Conservation (phyloP, 1,140 invertebrate genomes). For the Druon quercuslanigerum region DNA sequence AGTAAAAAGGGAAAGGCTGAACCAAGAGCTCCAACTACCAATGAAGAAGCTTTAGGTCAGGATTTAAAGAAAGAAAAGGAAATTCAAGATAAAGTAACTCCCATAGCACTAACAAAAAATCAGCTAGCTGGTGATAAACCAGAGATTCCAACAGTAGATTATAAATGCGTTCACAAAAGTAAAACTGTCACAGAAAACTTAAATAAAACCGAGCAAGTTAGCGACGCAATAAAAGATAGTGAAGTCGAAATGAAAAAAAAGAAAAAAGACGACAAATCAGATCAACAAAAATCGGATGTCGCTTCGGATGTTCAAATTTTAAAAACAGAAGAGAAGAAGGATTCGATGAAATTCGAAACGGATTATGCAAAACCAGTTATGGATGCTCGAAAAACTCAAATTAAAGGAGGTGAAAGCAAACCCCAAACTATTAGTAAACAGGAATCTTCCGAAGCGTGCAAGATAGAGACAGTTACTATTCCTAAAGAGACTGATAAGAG, state of each 20-base stretch:
- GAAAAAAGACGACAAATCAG: slow-evolving; percentile 30
- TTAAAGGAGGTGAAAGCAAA: slow-evolving; percentile 5
- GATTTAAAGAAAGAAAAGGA: slow-evolving; percentile 1
- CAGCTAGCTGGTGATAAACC: slow-evolving; percentile 29
- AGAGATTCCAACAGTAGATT: not conserved
- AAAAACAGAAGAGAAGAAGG: not conserved
- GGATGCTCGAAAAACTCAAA: slow-evolving; percentile 13
- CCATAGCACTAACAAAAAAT: not conserved
- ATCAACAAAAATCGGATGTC: not conserved
- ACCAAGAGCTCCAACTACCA: not conserved
- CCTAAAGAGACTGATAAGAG: not conserved
- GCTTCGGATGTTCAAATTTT: not conserved
- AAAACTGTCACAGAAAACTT: not conserved
- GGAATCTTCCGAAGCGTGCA: not conserved
- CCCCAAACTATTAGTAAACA: not conserved
- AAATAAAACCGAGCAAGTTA: not conserved
- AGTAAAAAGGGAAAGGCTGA: slow-evolving; percentile 23
- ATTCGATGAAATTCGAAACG: not conserved
- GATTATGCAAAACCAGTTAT: slow-evolving; percentile 16
- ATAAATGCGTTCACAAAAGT: not conserved
- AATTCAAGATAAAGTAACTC: not conserved
- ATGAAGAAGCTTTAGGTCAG: not conserved
- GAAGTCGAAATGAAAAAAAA: slow-evolving; percentile 27
- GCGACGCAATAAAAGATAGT: slow-evolving; percentile 28
- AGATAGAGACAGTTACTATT: not conserved